A percentile compares a stretch with the other conserved stretches of the same genome.
Conservation (phyloP, 2,797 vertebrate species). For the Channallabes apus region DNA sequence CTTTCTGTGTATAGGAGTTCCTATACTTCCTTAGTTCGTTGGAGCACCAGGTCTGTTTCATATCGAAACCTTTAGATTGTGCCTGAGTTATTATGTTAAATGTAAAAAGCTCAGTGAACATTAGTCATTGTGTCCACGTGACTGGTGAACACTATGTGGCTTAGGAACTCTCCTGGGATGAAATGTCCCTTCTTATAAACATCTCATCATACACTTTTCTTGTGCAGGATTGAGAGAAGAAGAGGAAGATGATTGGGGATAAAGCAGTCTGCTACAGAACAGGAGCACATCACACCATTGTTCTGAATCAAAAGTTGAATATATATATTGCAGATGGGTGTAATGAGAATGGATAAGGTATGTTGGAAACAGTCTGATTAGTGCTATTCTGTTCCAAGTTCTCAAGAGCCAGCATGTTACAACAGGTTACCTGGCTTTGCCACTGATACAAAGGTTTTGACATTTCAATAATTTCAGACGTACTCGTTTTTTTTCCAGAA, state of each 20-base stretch:
- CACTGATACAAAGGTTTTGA: slow-evolving; percentile 10
- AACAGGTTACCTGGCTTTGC: background rate
- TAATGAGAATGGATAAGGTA: slow-evolving; percentile 2
- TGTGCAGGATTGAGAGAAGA: background rate
- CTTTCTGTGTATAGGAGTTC: background rate
- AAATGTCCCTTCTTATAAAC: slow-evolving; percentile 7
- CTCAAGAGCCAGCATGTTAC: background rate
- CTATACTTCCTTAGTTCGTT: background rate
- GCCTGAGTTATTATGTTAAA: background rate
- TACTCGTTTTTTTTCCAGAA: background rate
- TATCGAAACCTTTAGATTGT: background rate
- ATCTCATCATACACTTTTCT: background rate
- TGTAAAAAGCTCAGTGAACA: slow-evolving; percentile 9
- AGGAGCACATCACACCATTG: background rate
- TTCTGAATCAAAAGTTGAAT: background rate
- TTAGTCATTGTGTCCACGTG: background rate
- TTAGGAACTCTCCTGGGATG: slow-evolving; percentile 31
- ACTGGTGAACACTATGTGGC: background rate
- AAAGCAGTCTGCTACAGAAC: background rate
- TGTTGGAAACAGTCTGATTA: slow-evolving; percentile 4
- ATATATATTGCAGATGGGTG: background rate
- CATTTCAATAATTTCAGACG: slow-evolving; percentile 25
- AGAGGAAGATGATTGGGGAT: background rate
- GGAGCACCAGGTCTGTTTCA: slow-evolving; percentile 8
- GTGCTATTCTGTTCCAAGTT: background rate